phyloP scores from a whole-genome alignment of 2,113 vertebrate genomes.

The Psilopogon haemacephalus region DNA sequence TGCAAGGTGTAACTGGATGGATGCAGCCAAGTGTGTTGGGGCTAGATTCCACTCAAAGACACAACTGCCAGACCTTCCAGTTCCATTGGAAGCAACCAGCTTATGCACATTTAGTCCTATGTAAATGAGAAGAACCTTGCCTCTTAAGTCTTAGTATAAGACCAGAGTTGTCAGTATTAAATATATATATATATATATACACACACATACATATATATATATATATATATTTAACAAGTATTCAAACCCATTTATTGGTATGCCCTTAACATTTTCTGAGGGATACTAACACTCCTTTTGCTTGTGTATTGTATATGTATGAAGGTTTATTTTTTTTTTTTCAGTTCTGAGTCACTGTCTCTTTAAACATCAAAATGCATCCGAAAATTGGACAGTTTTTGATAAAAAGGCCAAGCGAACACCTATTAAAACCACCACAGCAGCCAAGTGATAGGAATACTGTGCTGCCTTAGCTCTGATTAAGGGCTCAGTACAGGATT shows the following conservation, averaged over 20 bases:
- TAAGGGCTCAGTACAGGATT: constrained; percentile 37
- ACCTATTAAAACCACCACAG: constrained; percentile 65
- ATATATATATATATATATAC: constrained; percentile 36
- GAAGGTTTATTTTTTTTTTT: neutral
- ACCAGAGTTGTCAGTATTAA: constrained; percentile 64
- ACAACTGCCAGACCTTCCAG: neutral
- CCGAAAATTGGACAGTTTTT: constrained; percentile 51
- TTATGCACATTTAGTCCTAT: neutral
- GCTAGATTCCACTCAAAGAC: constrained; percentile 33
- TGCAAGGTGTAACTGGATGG: neutral
- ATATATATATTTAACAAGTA: constrained; percentile 64
- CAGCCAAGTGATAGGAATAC: constrained; percentile 57
- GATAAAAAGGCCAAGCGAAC: constrained; percentile 59
- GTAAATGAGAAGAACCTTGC: constrained; percentile 36
- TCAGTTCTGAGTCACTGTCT: constrained; percentile 44
- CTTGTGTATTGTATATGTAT: neutral
- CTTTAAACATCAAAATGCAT: constrained; percentile 65
- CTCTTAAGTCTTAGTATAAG: constrained; percentile 68
- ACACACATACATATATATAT: rapidly evolving
- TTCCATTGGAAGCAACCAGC: neutral
- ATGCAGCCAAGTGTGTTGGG: neutral
- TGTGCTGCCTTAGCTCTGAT: constrained; percentile 57
- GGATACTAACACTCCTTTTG: constrained; percentile 57
- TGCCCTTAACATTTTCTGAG: constrained; percentile 62
- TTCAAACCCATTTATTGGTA: constrained; percentile 58